A percentile compares a stretch with the other conserved stretches of the same genome.
Evolutionary conservation across 2,797 vertebrate genomes (phyloP).

Genomic region (Megaceryle alcyon): DNA sequence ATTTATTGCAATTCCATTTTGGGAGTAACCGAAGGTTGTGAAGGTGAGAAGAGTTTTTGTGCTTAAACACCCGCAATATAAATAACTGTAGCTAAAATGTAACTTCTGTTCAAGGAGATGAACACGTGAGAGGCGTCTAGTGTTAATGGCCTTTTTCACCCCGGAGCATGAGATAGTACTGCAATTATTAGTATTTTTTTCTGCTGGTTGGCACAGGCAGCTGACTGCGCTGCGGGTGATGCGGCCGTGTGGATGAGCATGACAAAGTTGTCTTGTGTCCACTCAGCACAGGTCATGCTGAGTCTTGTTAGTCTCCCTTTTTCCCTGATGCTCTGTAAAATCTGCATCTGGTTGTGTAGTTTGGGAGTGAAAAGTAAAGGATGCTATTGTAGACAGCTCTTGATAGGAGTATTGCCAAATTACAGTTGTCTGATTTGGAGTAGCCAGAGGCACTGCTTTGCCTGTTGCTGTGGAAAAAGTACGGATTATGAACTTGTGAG

Average conservation of each 20-base stretch:
- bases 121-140: not conserved
- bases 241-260: not conserved
- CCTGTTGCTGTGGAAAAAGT: not conserved
- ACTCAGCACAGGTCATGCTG: not conserved
- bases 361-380: not conserved
- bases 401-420: not conserved
- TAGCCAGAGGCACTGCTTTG: not conserved
- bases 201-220: not conserved
- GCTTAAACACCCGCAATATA: slow-evolving; percentile 46
- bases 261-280: not conserved
- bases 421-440: not conserved
- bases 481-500: not conserved
- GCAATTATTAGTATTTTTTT: not conserved
- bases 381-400: not conserved
- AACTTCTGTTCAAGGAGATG: not conserved
- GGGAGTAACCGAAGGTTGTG: not conserved
- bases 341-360: not conserved
- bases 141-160: not conserved
- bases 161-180: not conserved
- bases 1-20: not conserved
- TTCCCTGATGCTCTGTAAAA: not conserved
- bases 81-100: slow-evolving; percentile 27
- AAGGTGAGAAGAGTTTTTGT: not conserved
- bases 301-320: not conserved
- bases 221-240: not conserved